Conservation (phyloP, 2,888 invertebrate species). For the Xylota sylvarum region DNA sequence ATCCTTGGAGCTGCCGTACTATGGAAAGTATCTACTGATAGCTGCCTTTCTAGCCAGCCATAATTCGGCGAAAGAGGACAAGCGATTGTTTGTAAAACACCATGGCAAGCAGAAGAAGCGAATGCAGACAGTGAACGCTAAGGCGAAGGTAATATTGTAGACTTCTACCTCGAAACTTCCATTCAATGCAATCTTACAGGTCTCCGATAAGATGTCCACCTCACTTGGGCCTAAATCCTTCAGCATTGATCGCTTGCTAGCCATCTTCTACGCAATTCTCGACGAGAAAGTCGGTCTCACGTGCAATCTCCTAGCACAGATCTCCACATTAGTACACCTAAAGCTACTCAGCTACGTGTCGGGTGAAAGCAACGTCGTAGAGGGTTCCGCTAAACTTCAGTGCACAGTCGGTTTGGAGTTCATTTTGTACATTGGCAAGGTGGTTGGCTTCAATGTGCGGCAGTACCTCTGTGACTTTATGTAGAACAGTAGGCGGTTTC, state of each 20-base stretch:
- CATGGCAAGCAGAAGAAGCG: slow-evolving; percentile 90
- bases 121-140: slow-evolving; percentile 87
- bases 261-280: slow-evolving; percentile 95
- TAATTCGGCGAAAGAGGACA: slow-evolving; percentile 95
- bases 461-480: slow-evolving; percentile 91
- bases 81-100: slow-evolving; percentile 93
- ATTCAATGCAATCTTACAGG: slow-evolving; percentile 78
- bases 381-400: slow-evolving; percentile 93
- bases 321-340: slow-evolving; percentile 93
- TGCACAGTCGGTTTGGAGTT: slow-evolving; percentile 94
- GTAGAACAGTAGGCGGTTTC: slow-evolving; percentile 79
- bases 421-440: slow-evolving; percentile 91
- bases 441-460: slow-evolving; percentile 90
- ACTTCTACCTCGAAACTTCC: neutral
- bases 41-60: slow-evolving; percentile 97
- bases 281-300: slow-evolving; percentile 94
- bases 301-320: slow-evolving; percentile 94
- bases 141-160: slow-evolving; percentile 85
- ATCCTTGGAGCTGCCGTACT: slow-evolving; percentile 93
- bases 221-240: slow-evolving; percentile 94
- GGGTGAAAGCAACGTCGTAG: slow-evolving; percentile 89
- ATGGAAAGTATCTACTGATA: slow-evolving; percentile 95
- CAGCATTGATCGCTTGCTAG: slow-evolving; percentile 91
- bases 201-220: slow-evolving; percentile 87
- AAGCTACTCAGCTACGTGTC: slow-evolving; percentile 90